Evolutionary conservation across 1,140 invertebrate genomes (phyloP).

Genomic region (Eufriesea mexicana): DNA sequence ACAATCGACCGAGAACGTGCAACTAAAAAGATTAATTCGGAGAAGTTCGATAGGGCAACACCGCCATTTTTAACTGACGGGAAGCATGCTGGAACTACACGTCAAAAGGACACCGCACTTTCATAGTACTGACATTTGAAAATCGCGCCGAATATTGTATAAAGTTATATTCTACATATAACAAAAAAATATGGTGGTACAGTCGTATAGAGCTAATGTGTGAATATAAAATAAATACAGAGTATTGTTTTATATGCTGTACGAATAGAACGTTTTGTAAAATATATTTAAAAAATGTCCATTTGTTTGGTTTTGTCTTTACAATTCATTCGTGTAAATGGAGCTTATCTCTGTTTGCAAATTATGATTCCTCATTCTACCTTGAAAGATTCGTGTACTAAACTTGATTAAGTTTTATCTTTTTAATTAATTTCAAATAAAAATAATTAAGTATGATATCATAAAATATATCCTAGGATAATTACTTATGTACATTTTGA

Average conservation of each 20-base stretch:
- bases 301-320: conserved; percentile 12
- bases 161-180: conserved; percentile 76
- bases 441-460: too few species aligned
- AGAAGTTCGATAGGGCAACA: conserved; percentile 70
- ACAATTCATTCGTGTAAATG: not conserved
- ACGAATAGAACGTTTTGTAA: conserved; percentile 83
- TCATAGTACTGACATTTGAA: conserved; percentile 73
- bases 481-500: too few species aligned
- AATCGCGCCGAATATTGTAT: conserved; percentile 78
- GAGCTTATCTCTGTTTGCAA: not conserved
- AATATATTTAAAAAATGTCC: conserved; percentile 80
- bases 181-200: conserved; percentile 74
- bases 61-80: conserved; percentile 23
- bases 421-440: too few species aligned
- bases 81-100: conserved; percentile 51
- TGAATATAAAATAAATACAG: conserved; percentile 82
- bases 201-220: conserved; percentile 81
- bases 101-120: conserved; percentile 70
- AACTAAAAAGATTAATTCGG: conserved; percentile 67
- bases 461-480: too few species aligned
- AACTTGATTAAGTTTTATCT: too few species aligned
- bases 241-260: conserved; percentile 83
- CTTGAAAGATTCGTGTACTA: too few species aligned
- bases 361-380: not conserved
- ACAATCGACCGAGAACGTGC: conserved; percentile 73